These are phyloP conservation scores for Salminus brasiliensis DNA, from an alignment of 2,113 vertebrate genomes.

Conservation along the genomic window DNA sequence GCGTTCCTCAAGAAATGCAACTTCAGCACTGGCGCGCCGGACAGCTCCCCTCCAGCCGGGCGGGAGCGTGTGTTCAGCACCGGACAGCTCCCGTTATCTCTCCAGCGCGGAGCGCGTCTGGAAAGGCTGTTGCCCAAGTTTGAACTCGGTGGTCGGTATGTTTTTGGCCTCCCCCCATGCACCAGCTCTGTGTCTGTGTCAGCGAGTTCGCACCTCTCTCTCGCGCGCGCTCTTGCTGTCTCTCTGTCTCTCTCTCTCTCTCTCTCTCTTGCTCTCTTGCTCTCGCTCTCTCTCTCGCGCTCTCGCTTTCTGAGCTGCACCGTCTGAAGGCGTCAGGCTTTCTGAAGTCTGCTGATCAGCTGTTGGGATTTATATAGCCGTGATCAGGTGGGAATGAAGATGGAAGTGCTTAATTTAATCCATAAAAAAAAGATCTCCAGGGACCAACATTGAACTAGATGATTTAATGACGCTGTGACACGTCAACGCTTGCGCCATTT, in stretches of 20 bases:
- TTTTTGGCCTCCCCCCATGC: background rate
- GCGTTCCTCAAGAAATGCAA: slow-evolving; percentile 56
- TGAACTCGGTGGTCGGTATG: background rate
- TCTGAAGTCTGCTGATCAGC: slow-evolving; percentile 80
- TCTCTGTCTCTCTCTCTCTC: slow-evolving; percentile 26
- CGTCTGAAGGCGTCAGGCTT: slow-evolving; percentile 69
- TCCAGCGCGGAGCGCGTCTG: background rate
- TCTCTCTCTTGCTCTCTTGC: slow-evolving; percentile 15
- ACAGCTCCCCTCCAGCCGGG: slow-evolving; percentile 71
- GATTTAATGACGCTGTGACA: slow-evolving; percentile 73
- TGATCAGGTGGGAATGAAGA: slow-evolving; percentile 73
- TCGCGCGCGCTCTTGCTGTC: slow-evolving; percentile 20
- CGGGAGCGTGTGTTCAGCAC: slow-evolving; percentile 35
- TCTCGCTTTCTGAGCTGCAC: slow-evolving; percentile 31
- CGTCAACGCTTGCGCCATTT: slow-evolving; percentile 64
- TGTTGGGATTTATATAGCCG: slow-evolving; percentile 81
- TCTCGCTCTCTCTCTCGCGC: background rate
- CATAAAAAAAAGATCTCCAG: slow-evolving; percentile 74
- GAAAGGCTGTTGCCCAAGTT: background rate
- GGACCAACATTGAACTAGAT: slow-evolving; percentile 71
- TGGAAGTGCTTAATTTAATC: slow-evolving; percentile 80
- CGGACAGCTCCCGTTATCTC: slow-evolving; percentile 38
- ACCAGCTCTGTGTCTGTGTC: slow-evolving; percentile 37
- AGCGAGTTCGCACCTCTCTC: slow-evolving; percentile 30
- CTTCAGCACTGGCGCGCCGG: slow-evolving; percentile 84